Evolutionary conservation across 1,140 invertebrate genomes (phyloP).

Genomic region (Zophobas morio): DNA sequence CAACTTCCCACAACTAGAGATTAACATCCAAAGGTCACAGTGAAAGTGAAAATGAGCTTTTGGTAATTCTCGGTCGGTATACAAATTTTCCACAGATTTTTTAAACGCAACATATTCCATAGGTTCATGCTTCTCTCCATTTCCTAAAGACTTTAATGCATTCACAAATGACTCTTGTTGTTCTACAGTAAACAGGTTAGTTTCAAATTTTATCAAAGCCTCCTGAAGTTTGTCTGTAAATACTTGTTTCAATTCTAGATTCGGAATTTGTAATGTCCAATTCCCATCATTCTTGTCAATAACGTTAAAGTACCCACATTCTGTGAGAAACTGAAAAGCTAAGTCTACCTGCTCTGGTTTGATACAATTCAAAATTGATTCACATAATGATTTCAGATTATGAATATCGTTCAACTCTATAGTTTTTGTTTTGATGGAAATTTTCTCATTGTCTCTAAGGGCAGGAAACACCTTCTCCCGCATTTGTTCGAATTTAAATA

Average conservation of each 20-base stretch:
- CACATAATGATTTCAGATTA: background rate
- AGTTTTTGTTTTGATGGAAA: background rate
- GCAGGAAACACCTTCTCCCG: background rate
- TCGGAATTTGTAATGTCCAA: background rate
- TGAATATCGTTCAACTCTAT: background rate
- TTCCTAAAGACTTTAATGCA: slow-evolving; percentile 5
- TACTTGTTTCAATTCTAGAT: background rate
- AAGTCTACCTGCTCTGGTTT: background rate
- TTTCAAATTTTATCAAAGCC: background rate
- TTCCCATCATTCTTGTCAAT: background rate
- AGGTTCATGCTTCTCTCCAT: background rate
- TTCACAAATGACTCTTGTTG: background rate
- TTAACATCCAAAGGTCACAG: slow-evolving; percentile 4
- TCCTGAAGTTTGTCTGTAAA: background rate
- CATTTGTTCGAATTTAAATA: background rate
- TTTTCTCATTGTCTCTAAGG: background rate
- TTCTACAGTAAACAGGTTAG: background rate
- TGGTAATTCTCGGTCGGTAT: slow-evolving; percentile 9
- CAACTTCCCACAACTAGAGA: background rate
- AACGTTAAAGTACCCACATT: background rate
- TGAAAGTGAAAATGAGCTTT: slow-evolving; percentile 3
- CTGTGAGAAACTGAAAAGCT: background rate
- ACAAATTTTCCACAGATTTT: background rate
- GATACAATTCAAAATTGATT: slow-evolving; percentile 1
- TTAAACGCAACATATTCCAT: background rate